Conservation (phyloP, 2,888 invertebrate genomes). For the Pseudoips prasinana region DNA sequence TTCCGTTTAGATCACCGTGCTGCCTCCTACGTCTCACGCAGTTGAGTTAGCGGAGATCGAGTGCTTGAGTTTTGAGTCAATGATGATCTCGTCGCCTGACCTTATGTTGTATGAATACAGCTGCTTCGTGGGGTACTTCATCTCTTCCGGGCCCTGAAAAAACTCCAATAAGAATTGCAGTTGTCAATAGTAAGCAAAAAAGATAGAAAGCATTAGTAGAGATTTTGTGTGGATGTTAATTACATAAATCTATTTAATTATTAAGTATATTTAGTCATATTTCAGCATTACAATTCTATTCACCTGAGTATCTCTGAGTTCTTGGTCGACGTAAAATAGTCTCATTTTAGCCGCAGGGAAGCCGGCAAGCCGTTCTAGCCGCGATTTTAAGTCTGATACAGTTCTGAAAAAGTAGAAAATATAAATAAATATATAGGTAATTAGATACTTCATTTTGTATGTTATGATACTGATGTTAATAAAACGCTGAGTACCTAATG, state of each 20-base stretch:
- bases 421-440: not conserved
- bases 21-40: constrained; percentile 33
- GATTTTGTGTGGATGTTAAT: constrained; percentile 12
- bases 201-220: too few species aligned
- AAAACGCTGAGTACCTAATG: too few species aligned
- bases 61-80: constrained; percentile 89
- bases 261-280: too few species aligned
- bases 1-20: not conserved
- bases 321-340: constrained; percentile 94
- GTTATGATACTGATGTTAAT: too few species aligned
- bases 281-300: too few species aligned
- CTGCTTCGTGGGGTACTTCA: constrained; percentile 94
- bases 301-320: constrained; percentile 84
- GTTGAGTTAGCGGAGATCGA: constrained; percentile 63
- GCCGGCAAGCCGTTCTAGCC: constrained; percentile 90
- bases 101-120: constrained; percentile 95
- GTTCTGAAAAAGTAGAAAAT: constrained; percentile 76
- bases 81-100: constrained; percentile 94
- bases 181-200: constrained; percentile 19
- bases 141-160: constrained; percentile 90
- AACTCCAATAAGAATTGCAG: constrained; percentile 27
- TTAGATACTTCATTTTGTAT: too few species aligned
- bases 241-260: not conserved
- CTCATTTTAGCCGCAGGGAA: constrained; percentile 93
- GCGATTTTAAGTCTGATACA: constrained; percentile 90